A percentile compares a stretch with the other conserved stretches of the same genome.
phyloP scores from a whole-genome alignment of 53 echinoderm and acorn worm species.

The Crossaster papposus region DNA sequence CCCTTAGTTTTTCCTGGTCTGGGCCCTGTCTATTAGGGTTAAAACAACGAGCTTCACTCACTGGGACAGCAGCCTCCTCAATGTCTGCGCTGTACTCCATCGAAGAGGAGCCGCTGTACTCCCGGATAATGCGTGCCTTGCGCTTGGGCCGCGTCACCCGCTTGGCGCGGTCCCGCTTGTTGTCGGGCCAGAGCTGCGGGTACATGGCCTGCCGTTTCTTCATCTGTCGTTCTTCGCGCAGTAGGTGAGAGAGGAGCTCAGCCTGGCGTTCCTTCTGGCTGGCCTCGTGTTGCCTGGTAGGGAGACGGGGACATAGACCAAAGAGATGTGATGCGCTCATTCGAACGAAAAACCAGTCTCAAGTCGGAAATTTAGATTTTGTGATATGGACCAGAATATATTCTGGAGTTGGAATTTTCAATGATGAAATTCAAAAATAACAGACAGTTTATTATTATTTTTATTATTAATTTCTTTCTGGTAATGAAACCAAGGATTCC shows the following conservation, averaged over 20 bases:
- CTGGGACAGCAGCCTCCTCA: conserved; percentile 66
- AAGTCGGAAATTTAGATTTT: no score
- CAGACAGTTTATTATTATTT: no score
- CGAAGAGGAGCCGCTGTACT: conserved; percentile 68
- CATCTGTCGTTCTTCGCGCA: conserved; percentile 92
- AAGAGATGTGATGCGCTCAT: not conserved
- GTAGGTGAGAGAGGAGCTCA: conserved; percentile 78
- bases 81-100: conserved; percentile 74
- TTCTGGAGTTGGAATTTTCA: no score
- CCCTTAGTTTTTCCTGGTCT: no score
- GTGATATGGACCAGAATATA: no score
- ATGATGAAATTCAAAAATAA: no score
- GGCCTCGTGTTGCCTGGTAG: conserved; percentile 72
- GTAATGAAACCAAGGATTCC: no score
- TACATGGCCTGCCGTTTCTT: conserved; percentile 90
- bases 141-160: conserved; percentile 67
- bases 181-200: conserved; percentile 84
- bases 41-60: not conserved
- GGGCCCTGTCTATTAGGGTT: no score
- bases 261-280: conserved; percentile 90
- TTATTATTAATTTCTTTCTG: no score
- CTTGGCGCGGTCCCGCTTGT: conserved; percentile 74
- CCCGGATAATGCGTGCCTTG: conserved; percentile 61
- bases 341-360: no score
- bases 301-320: no score